Percentiles rank a stretch among this genome's conserved stretches.
Evolutionary conservation across 2,797 vertebrate genomes (phyloP).

Genomic region (Pachyuromys duprasi): DNA sequence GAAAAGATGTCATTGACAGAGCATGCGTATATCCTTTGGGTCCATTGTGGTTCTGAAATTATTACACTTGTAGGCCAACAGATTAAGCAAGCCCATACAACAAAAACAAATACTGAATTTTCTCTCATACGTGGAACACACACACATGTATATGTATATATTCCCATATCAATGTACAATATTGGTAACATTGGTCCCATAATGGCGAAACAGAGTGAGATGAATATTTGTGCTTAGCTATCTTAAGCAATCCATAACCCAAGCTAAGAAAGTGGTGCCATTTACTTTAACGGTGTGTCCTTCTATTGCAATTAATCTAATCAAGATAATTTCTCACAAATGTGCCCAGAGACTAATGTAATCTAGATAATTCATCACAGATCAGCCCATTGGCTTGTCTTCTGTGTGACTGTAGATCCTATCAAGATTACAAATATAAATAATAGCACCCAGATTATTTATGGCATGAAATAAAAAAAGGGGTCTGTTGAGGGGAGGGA

Average conservation of each 20-base stretch:
- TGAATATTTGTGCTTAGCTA: neutral
- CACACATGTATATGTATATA: neutral
- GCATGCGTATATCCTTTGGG: neutral
- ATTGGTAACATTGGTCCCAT: neutral
- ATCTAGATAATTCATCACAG: neutral
- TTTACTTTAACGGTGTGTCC: neutral
- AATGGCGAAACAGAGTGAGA: neutral
- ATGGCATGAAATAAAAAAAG: neutral
- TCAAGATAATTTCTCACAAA: neutral
- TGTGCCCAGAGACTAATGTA: neutral
- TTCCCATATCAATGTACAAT: neutral
- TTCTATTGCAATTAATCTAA: neutral
- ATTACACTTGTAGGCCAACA: neutral
- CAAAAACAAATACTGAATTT: neutral
- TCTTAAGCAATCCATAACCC: neutral
- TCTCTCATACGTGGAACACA: neutral
- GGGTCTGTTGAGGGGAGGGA: neutral
- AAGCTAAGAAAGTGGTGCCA: neutral
- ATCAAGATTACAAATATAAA: neutral
- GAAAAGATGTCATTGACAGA: neutral
- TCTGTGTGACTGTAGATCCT: neutral
- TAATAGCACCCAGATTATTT: neutral
- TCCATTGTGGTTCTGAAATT: neutral
- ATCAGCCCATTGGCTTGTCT: neutral
- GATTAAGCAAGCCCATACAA: neutral